A percentile compares a stretch with the other conserved stretches of the same genome.
Conservation (phyloP, 2,888 invertebrate species). For the Nudaria mundana region DNA sequence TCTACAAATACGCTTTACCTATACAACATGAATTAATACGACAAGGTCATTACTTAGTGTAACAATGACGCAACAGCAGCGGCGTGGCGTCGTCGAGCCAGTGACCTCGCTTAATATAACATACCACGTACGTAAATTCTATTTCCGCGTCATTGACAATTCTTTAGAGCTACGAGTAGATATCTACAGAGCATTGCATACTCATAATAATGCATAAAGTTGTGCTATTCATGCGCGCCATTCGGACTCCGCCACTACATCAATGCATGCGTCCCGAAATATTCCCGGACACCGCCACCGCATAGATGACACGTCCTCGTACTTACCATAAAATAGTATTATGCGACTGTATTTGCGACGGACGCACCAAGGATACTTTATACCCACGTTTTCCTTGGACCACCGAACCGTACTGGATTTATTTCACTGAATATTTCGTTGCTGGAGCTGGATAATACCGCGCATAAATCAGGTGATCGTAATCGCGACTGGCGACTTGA, state of each 20-base stretch:
- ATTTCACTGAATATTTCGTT: slow-evolving; percentile 56
- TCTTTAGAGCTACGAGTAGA: slow-evolving; percentile 34
- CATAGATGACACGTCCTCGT: slow-evolving; percentile 39
- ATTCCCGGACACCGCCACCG: slow-evolving; percentile 42
- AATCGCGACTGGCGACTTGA: slow-evolving; percentile 45
- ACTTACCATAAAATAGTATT: slow-evolving; percentile 49
- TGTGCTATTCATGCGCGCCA: slow-evolving; percentile 42
- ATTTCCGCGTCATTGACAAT: slow-evolving; percentile 65
- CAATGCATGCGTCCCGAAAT: slow-evolving; percentile 42
- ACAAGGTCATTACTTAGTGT: slow-evolving; percentile 62
- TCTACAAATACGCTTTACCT: slow-evolving; percentile 44
- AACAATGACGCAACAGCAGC: slow-evolving; percentile 53
- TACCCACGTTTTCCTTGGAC: slow-evolving; percentile 42
- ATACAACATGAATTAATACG: slow-evolving; percentile 51
- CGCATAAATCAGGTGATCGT: slow-evolving; percentile 53
- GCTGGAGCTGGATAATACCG: slow-evolving; percentile 36
- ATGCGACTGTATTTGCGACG: slow-evolving; percentile 48
- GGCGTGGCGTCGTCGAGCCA: slow-evolving; percentile 41
- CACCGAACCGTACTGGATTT: slow-evolving; percentile 59
- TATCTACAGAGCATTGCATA: slow-evolving; percentile 52
- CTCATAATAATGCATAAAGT: slow-evolving; percentile 42
- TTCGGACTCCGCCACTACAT: slow-evolving; percentile 51
- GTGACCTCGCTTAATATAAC: slow-evolving; percentile 63
- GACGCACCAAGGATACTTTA: slow-evolving; percentile 53
- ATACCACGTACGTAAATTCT: slow-evolving; percentile 52